Percentiles rank a stretch among this genome's conserved stretches.
phyloP scores from a whole-genome alignment of 2,113 vertebrate genomes.

The Thermophis baileyi region DNA sequence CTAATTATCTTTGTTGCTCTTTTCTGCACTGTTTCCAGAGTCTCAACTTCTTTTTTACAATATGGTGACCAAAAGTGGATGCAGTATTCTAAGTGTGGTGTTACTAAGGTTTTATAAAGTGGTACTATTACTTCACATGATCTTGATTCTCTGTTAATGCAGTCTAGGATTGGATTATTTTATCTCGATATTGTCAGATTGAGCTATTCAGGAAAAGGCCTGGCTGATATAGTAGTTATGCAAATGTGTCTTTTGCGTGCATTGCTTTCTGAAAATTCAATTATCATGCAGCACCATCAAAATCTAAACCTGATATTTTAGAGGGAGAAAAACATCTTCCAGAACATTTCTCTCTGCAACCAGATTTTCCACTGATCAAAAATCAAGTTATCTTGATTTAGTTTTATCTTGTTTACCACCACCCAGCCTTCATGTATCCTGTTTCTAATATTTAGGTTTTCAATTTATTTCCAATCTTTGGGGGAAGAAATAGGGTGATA shows the following conservation, averaged over 20 bases:
- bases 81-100: too few species aligned
- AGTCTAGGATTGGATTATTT: too few species aligned
- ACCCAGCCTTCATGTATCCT: not conserved
- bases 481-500: not conserved
- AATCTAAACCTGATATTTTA: not conserved
- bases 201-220: not conserved
- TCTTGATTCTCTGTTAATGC: too few species aligned
- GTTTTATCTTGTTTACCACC: not conserved
- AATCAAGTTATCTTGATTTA: not conserved
- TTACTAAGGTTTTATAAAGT: too few species aligned
- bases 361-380: not conserved
- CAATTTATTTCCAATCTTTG: not conserved
- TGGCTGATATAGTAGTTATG: not conserved
- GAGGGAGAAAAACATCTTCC: not conserved
- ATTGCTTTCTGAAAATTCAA: not conserved
- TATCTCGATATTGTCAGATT: not conserved
- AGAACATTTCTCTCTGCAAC: not conserved
- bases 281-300: not conserved
- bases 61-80: too few species aligned
- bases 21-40: too few species aligned
- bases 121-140: too few species aligned
- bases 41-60: too few species aligned
- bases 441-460: not conserved
- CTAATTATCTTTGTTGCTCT: too few species aligned
- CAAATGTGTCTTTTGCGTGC: not conserved